Percentiles rank a stretch among this genome's conserved stretches.
These are phyloP conservation scores for Steatornis caripensis DNA, from an alignment of 2,113 vertebrate genomes.

Conservation along the genomic window DNA sequence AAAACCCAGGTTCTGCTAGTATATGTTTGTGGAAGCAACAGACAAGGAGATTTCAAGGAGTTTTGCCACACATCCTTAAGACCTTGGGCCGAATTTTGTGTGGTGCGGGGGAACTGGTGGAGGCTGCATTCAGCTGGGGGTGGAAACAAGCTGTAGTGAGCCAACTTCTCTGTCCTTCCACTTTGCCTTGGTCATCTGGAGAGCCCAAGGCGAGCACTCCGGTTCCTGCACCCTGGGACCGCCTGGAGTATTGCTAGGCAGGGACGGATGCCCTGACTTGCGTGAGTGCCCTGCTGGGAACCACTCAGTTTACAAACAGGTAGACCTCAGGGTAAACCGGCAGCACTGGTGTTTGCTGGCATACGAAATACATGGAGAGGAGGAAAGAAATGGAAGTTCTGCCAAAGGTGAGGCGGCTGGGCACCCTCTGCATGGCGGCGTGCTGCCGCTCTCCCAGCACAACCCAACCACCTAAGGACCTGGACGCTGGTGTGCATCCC, in stretches of 20 bases:
- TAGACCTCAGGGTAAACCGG: neutral
- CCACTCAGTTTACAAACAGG: neutral
- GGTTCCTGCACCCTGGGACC: neutral
- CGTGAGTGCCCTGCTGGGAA: neutral
- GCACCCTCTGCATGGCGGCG: fast-evolving
- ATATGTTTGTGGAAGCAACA: neutral
- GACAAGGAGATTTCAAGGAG: neutral
- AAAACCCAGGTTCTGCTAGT: neutral
- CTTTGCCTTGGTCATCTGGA: neutral
- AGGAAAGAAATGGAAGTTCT: neutral
- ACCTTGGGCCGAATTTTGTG: neutral
- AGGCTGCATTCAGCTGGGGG: neutral
- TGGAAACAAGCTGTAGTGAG: neutral
- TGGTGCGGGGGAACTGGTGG: neutral
- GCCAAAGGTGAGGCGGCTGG: neutral
- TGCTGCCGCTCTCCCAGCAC: neutral
- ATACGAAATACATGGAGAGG: neutral
- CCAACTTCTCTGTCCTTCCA: neutral
- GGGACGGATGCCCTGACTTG: neutral
- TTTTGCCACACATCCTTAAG: neutral
- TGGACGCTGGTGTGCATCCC: neutral
- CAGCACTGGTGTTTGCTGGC: neutral
- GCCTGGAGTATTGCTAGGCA: neutral
- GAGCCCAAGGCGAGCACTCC: neutral
- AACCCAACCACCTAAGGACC: neutral